phyloP scores from a whole-genome alignment of 2,888 invertebrate species.

The Strigamia crassipes region DNA sequence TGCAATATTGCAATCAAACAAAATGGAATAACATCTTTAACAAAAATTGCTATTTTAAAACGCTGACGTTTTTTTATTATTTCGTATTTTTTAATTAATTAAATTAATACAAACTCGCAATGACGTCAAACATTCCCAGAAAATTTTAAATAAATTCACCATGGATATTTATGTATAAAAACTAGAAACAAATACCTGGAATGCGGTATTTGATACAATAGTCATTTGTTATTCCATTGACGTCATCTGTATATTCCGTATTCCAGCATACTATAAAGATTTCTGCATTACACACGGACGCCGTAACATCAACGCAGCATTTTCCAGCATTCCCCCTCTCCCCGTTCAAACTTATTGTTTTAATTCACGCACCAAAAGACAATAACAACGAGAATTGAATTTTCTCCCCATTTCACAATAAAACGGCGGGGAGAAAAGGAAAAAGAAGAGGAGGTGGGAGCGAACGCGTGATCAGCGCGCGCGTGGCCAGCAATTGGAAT shows the following conservation, averaged over 20 bases:
- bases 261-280: constrained; percentile 12
- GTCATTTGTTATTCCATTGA: constrained; percentile 5
- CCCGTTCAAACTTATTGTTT: constrained; percentile 48
- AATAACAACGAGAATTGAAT: constrained; percentile 47
- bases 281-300: constrained; percentile 22
- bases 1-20: no score
- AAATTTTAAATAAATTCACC: no score
- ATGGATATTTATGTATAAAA: neutral
- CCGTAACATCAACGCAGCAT: constrained; percentile 1
- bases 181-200: neutral
- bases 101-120: no score
- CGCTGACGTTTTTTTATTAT: no score
- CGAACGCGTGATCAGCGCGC: neutral
- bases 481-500: constrained; percentile 30
- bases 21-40: no score
- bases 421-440: constrained; percentile 39
- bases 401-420: constrained; percentile 48
- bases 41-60: no score
- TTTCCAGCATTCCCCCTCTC: neutral
- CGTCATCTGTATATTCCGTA: constrained; percentile 18
- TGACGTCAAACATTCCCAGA: no score
- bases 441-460: neutral
- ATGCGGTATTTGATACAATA: no score
- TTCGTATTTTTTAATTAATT: no score
- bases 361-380: constrained; percentile 46